Evolutionary conservation across 1,140 invertebrate genomes (phyloP).

Genomic region (Zaprionus tsacasi): DNA sequence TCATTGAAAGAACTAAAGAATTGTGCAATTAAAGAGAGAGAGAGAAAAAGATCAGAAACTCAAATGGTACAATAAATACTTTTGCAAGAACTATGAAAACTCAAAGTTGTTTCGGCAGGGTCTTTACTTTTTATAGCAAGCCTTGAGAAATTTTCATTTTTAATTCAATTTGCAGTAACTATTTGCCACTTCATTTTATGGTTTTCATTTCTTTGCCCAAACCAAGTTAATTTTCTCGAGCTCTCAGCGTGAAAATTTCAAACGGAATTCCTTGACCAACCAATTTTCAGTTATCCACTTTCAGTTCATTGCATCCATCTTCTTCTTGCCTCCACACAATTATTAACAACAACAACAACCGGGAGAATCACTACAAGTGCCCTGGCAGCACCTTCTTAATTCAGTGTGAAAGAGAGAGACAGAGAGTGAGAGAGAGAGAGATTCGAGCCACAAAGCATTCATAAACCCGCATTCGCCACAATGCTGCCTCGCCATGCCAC

Average conservation of each 20-base stretch:
- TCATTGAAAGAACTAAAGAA: neutral
- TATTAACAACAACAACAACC: conserved; percentile 22
- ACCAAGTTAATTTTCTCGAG: conserved; percentile 1
- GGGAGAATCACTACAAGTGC: conserved; percentile 36
- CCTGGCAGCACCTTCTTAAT: conserved; percentile 21
- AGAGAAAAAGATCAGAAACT: neutral
- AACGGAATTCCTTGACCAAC: conserved; percentile 18
- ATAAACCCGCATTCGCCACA: conserved; percentile 46
- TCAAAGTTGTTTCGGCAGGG: neutral
- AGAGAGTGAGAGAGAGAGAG: conserved; percentile 1
- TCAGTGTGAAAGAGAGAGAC: conserved; percentile 14
- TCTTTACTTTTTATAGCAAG: neutral
- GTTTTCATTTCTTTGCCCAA: neutral
- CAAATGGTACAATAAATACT: neutral
- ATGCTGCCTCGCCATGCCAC: conserved; percentile 1
- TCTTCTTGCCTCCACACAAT: conserved; percentile 4
- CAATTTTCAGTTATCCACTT: conserved; percentile 16
- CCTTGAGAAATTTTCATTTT: neutral
- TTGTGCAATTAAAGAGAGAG: neutral
- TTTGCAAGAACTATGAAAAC: neutral
- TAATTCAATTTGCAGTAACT: neutral
- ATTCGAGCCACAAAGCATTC: conserved; percentile 46
- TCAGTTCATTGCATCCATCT: conserved; percentile 7
- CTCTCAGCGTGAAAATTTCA: conserved; percentile 2
- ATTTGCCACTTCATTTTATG: neutral